Percentiles rank a stretch among this genome's conserved stretches.
phyloP scores from a whole-genome alignment of 30 jellyfish, hydroid and myxozoan species.

The Pseudorhiza aurosa region DNA sequence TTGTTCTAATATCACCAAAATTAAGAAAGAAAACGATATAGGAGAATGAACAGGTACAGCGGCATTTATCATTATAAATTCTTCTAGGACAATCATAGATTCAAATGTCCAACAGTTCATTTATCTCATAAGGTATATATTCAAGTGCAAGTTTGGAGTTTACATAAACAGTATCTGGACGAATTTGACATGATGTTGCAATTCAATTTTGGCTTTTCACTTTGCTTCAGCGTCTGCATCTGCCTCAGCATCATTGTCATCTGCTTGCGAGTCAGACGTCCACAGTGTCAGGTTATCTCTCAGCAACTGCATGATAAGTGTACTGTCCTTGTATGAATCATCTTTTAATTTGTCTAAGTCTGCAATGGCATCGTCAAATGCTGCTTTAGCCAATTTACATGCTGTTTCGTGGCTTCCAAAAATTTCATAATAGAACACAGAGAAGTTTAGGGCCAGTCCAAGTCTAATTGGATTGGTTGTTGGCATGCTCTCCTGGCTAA shows the following conservation, averaged over 20 bases:
- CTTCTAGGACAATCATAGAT: neutral
- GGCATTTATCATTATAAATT: slow-evolving; percentile 20
- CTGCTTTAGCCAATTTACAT: slow-evolving; percentile 84
- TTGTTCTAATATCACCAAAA: too few relatives aligned
- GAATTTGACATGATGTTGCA: slow-evolving; percentile 12
- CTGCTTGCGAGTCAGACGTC: slow-evolving; percentile 80
- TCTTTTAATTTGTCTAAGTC: slow-evolving; percentile 84
- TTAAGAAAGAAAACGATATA: neutral
- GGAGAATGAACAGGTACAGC: slow-evolving; percentile 7
- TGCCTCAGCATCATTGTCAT: slow-evolving; percentile 74
- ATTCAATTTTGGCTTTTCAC: neutral
- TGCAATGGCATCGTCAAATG: slow-evolving; percentile 96
- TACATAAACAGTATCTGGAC: slow-evolving; percentile 40
- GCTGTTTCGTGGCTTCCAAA: slow-evolving; percentile 73
- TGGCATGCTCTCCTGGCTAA: slow-evolving; percentile 61
- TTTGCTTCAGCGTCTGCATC: slow-evolving; percentile 59
- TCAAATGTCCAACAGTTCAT: slow-evolving; percentile 25
- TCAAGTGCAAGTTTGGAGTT: slow-evolving; percentile 1
- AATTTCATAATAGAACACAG: slow-evolving; percentile 93
- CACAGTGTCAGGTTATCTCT: slow-evolving; percentile 95
- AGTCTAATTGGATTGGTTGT: slow-evolving; percentile 94
- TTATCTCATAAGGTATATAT: slow-evolving; percentile 20
- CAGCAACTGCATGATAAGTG: slow-evolving; percentile 94
- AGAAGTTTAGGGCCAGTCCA: slow-evolving; percentile 92
- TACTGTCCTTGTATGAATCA: slow-evolving; percentile 96